Base-by-base conservation (phyloP, 2,888 invertebrate genomes). In the Apamea crenata region DNA sequence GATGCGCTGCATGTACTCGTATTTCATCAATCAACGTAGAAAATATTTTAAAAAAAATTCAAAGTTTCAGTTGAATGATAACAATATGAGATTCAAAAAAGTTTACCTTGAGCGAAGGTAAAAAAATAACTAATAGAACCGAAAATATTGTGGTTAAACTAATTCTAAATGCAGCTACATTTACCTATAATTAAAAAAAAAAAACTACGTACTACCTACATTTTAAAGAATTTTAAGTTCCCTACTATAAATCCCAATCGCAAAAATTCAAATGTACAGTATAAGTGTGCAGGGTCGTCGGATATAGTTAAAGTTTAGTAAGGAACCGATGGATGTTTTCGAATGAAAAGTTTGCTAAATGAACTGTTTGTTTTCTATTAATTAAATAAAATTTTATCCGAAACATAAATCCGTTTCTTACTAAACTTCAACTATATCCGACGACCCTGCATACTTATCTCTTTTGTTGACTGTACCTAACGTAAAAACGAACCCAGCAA, bases 401-500 rank as follows among this genome's bases (percentile, higher is more conserved):
- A 36, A 36, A 36, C 36, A 36, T 36, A 4, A 36, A 36, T 5
- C 36, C 36, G 36, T 36, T 36, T 36, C 36, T 36, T 36, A 5
- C 5, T 36, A 36, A 36, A 36, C 36, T 36, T 36, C 36, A 36
- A 36, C 36, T 36, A 36, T 36, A 36, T 36, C 36, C 36, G 36
- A 36, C 36, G 36, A 36, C 36, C 36, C 36, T 36, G 36, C 36
- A 36, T 36, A 5, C 36, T 36, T 36, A 36, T 36, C 36, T 36
- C 36, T 36, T 36, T 36, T 36, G 36, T 36, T 36, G 36, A 36
- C 36, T 36, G 36, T 40, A 40, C 40, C 40, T 53, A 44, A 61
- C 36, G 16, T 25, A 80, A 61, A 29, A 59, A 40, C 29, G 66
- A 63, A 67, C 8, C 47, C 32, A 76, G 16, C 63, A 76, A 79